Evolutionary conservation across 2,888 invertebrate species (phyloP), one percentile per base, ranked within the genome.

Genomic region (Spatulosminthurus flaviceps): DNA sequence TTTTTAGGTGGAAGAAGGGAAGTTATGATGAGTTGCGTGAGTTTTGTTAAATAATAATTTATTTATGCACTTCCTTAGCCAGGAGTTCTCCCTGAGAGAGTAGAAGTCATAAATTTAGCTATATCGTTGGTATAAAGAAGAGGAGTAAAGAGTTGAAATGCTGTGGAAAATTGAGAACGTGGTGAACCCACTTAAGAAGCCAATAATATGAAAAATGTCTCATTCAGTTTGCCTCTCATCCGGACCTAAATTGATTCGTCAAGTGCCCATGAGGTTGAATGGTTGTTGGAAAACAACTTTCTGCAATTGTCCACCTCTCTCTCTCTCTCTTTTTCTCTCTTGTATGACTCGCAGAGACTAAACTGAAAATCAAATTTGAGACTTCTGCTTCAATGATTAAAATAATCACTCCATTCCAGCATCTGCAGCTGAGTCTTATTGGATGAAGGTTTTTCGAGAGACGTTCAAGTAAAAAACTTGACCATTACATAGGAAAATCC

Each of bases 181-280:
- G 76, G 42, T 78, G 79, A 74, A 78, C 78, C 78, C 80, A 80
- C 80, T 81, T 76, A 77, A 42, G 67, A 76, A 79, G 61, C 82
- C 70, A 82, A 80, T 80, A 80, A 83, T 81, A 83, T 81, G 81
- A 81, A 81, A 82, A 81, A 81, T 82, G 83, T 81, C 82, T 82
- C 81, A 82, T 84, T 82, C 82, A 84, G 80, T 80, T 69, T 75
- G 76, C 75, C 81, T 81, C 82, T 82, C 78, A 82, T 83, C 81
- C 79, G 72, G 79, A 82, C 81, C 84, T 81, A 84, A 84, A 84
- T 84, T 84, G 84, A 83, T 83, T 84, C 82, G 72, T 84, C 82
- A 84, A 84, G 84, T 79, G 74, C 79, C 79, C 73, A 79, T 74
- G 79, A 73, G 74, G 34, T 69, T 74, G 73, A 51, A 43, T 78